phyloP scores from a whole-genome alignment of 2,888 invertebrate genomes.

The Drosophila nr. perissopoda region DNA sequence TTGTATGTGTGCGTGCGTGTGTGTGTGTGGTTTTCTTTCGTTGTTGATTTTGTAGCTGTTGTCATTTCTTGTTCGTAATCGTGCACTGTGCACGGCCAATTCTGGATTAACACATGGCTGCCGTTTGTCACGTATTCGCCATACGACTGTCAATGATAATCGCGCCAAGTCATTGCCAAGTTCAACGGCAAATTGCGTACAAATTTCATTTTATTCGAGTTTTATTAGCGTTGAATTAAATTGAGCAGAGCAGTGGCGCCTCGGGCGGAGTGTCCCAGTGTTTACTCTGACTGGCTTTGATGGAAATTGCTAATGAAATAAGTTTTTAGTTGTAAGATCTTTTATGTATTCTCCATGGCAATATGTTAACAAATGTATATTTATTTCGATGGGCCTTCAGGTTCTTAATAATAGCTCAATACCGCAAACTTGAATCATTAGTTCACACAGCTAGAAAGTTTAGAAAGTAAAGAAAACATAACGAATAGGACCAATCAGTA shows the following conservation, averaged over 20 bases:
- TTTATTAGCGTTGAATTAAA: constrained; percentile 80
- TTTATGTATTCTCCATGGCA: constrained; percentile 43
- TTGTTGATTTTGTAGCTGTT: constrained; percentile 34
- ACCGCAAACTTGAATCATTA: constrained; percentile 56
- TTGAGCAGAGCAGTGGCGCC: constrained; percentile 61
- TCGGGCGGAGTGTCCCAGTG: constrained; percentile 17
- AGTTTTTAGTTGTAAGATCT: constrained; percentile 67
- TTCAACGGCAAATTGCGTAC: constrained; percentile 44
- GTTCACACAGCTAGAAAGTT: constrained; percentile 26
- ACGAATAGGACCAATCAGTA: neutral
- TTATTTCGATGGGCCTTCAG: constrained; percentile 43
- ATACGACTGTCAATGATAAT: constrained; percentile 62
- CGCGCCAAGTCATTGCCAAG: constrained; percentile 41
- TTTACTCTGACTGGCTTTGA: constrained; percentile 51
- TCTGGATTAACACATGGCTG: constrained; percentile 69
- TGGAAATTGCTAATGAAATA: constrained; percentile 80
- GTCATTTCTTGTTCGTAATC: constrained; percentile 32
- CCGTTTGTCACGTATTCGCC: constrained; percentile 62
- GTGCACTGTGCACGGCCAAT: constrained; percentile 26
- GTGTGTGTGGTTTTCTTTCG: constrained; percentile 22
- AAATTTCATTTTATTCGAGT: constrained; percentile 68
- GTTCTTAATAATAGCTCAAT: constrained; percentile 11
- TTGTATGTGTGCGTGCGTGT: neutral
- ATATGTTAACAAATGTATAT: constrained; percentile 37
- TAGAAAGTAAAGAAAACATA: neutral